phyloP scores from a whole-genome alignment of 2,113 vertebrate genomes.

The Crotophaga sulcirostris region DNA sequence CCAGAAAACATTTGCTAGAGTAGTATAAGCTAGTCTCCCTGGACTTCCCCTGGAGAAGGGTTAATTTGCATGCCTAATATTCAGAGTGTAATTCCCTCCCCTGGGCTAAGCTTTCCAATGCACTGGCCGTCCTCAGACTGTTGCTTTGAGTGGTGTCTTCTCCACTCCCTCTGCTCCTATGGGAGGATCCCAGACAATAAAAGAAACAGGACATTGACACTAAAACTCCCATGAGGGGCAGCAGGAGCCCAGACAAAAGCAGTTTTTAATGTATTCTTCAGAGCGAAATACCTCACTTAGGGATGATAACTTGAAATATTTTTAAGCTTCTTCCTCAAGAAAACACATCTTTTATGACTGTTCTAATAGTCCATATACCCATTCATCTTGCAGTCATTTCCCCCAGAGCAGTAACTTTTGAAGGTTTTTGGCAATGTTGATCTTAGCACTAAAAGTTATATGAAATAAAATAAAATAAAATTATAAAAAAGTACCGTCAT shows the following conservation, averaged over 20 bases:
- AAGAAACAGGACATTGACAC: background rate
- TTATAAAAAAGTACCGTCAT: background rate
- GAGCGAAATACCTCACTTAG: background rate
- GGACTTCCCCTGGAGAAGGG: background rate
- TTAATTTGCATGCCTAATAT: conserved; percentile 36
- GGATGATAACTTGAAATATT: background rate
- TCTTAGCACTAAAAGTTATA: background rate
- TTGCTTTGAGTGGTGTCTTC: background rate
- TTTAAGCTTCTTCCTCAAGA: background rate
- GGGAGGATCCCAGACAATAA: background rate
- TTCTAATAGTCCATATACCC: background rate
- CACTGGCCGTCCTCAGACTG: background rate
- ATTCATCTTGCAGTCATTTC: background rate
- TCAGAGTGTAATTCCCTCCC: background rate
- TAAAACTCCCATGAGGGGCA: background rate
- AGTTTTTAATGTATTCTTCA: background rate
- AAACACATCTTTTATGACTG: background rate
- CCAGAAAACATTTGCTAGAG: background rate
- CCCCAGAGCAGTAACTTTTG: background rate
- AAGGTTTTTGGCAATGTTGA: background rate
- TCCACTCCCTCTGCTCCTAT: background rate
- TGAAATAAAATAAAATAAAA: background rate
- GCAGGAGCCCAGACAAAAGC: background rate
- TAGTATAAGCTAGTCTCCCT: background rate
- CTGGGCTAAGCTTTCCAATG: background rate